Evolutionary conservation across 2,113 vertebrate species (phyloP).

Genomic region (Tinamus guttatus): DNA sequence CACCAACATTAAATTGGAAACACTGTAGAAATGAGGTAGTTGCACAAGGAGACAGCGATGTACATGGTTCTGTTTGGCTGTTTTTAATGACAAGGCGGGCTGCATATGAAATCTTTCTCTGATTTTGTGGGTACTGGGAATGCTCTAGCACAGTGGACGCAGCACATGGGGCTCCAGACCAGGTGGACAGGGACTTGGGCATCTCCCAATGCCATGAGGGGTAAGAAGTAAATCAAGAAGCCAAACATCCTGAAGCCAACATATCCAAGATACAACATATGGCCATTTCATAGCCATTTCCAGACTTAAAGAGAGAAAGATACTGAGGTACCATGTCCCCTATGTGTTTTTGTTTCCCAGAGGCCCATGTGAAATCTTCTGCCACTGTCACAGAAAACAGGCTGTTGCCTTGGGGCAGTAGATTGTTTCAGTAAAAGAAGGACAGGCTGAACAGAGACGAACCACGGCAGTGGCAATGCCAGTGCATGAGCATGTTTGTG

Average conservation of each 20-base stretch:
- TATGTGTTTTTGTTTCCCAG: neutral
- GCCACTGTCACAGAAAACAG: neutral
- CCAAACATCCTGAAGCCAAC: fast-evolving
- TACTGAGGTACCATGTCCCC: neutral
- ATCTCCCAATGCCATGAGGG: neutral
- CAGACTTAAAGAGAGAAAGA: neutral
- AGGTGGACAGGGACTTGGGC: neutral
- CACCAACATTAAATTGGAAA: neutral
- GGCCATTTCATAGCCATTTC: neutral
- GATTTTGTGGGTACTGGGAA: neutral
- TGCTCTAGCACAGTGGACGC: neutral
- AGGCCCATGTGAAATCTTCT: neutral
- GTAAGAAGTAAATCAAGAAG: neutral
- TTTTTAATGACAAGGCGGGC: neutral
- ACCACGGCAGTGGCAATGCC: neutral
- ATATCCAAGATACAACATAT: neutral
- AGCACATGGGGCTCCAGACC: neutral
- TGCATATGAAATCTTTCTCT: neutral
- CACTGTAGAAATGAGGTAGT: neutral
- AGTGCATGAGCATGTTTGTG: neutral
- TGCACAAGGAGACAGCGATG: neutral
- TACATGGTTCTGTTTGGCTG: neutral
- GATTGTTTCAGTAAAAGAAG: neutral
- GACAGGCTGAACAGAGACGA: neutral
- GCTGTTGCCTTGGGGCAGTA: neutral